phyloP scores from a whole-genome alignment of 2,113 vertebrate genomes.

The Nerophis lumbriciformis region DNA sequence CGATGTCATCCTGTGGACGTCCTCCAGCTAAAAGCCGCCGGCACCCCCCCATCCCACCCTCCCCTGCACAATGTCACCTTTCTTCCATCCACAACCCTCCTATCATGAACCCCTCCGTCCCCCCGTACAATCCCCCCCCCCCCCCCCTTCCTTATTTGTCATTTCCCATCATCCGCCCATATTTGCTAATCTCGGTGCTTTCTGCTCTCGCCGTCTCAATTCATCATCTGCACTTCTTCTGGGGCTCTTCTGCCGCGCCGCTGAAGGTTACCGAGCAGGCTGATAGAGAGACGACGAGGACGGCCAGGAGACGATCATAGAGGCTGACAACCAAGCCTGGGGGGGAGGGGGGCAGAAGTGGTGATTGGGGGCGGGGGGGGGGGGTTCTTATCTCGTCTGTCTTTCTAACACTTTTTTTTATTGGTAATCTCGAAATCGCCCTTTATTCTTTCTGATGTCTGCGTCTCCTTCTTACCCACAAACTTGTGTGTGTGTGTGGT shows the following conservation, averaged over 20 bases:
- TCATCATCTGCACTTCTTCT: slow-evolving; percentile 66
- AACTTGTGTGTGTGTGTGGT: too few species aligned
- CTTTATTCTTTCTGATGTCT: slow-evolving; percentile 3
- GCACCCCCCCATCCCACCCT: slow-evolving; percentile 42
- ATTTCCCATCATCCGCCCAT: slow-evolving; percentile 71
- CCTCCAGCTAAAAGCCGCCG: slow-evolving; percentile 64
- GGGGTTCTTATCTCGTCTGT: slow-evolving; percentile 27
- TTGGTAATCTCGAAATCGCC: slow-evolving; percentile 3
- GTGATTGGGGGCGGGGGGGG: neutral
- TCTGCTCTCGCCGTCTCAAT: slow-evolving; percentile 68
- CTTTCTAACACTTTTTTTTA: slow-evolving; percentile 17
- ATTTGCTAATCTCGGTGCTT: slow-evolving; percentile 72
- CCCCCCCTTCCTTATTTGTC: slow-evolving; percentile 59
- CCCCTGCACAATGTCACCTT: slow-evolving; percentile 65
- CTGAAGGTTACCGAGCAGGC: slow-evolving; percentile 63
- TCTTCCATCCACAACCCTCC: slow-evolving; percentile 22
- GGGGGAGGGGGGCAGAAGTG: slow-evolving; percentile 11
- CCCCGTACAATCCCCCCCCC: slow-evolving; percentile 6
- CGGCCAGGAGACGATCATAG: slow-evolving; percentile 49
- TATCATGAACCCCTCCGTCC: slow-evolving; percentile 5
- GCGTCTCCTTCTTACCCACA: slow-evolving; percentile 33
- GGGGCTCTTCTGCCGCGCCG: slow-evolving; percentile 40
- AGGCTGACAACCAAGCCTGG: slow-evolving; percentile 40
- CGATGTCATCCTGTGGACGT: slow-evolving; percentile 63
- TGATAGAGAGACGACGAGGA: slow-evolving; percentile 55